Base-by-base conservation (phyloP, 2,113 vertebrate genomes). In the Apaloderma vittatum region DNA sequence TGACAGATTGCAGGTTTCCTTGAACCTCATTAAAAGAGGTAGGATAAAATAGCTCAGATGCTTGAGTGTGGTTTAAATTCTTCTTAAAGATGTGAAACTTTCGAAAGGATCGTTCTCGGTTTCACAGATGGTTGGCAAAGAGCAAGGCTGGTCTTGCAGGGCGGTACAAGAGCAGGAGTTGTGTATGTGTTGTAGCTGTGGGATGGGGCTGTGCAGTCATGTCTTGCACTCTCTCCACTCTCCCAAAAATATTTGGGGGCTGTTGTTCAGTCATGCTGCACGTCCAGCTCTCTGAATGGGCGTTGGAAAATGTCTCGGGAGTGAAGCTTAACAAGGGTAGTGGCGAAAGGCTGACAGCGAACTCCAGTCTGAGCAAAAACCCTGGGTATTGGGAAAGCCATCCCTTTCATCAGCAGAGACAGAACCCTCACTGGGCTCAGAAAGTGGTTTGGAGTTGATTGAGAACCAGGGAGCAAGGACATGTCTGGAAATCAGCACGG, bases 1-100 rank as follows among this genome's bases (percentile, higher is more conserved):
- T 84, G 86, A 58, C 30, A 14, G 58, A n/a, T 87, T 90, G 45
- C 77, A 90, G 90, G 36, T 91, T 95, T 91, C 66, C 62, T 68
- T 72, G 66, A 78, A 73, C 68, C 52, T 34, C 29, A 36, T 63
- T 74, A 36, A 37, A 70, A 75, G 48, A 78, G 40, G 12, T 22
- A 36, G 91, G 57, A 23, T 67, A 72, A 72, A 91, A 40, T 65
- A 81, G 83, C 45, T 83, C 3, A 1, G 59, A 22, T 68, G 40
- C 58, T 77, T 24, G 40, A 45, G 21, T 24, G 43, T 1, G 0
- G 4, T 51, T 46, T 61, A 18, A 49, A 34, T 81, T 37, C 10
- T 21, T 80, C 27, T 14, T 12, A 51, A 71, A 48, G 79, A 49
- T 14, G 27, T 22, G 52, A 62, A 34, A 45, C 32, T 75, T 63